These are phyloP conservation scores for Platyura marginata DNA, from an alignment of 1,140 invertebrate genomes.

Conservation along the genomic window DNA sequence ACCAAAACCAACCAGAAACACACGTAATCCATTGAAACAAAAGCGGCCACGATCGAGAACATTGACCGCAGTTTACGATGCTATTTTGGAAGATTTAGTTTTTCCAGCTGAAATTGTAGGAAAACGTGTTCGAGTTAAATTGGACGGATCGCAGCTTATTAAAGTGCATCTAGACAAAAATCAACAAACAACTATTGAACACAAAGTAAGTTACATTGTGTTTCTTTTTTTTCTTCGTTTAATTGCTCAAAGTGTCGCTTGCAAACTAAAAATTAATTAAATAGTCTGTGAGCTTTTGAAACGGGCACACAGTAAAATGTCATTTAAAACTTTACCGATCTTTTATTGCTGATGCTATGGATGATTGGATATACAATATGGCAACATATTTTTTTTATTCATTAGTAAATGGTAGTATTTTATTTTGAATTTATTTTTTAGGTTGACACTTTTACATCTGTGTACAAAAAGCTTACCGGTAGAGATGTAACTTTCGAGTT, in stretches of 20 bases:
- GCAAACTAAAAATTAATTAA: background rate
- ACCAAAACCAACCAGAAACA: conserved; percentile 93
- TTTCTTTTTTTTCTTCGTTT: background rate
- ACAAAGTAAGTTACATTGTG: conserved; percentile 58
- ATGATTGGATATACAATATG: background rate
- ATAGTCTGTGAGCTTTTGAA: background rate
- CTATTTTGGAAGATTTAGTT: conserved; percentile 91
- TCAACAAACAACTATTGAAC: conserved; percentile 97
- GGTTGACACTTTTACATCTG: conserved; percentile 93
- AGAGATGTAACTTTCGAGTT: conserved; percentile 99
- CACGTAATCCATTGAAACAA: conserved; percentile 86
- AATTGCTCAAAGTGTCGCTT: background rate
- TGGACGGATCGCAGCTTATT: conserved; percentile 89
- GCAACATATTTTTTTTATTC: background rate
- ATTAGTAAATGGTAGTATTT: conserved; percentile 8
- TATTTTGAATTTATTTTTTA: conserved; percentile 35
- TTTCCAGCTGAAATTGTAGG: conserved; percentile 99
- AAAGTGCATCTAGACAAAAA: conserved; percentile 98
- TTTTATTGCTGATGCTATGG: background rate
- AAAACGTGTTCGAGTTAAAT: conserved; percentile 86
- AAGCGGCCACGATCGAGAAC: conserved; percentile 90
- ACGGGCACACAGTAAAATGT: background rate
- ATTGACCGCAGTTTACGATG: conserved; percentile 92
- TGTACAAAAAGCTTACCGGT: conserved; percentile 98
- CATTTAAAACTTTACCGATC: background rate